Base-by-base conservation (phyloP, 2,797 vertebrate genomes). In the Lagocephalus sceleratus region DNA sequence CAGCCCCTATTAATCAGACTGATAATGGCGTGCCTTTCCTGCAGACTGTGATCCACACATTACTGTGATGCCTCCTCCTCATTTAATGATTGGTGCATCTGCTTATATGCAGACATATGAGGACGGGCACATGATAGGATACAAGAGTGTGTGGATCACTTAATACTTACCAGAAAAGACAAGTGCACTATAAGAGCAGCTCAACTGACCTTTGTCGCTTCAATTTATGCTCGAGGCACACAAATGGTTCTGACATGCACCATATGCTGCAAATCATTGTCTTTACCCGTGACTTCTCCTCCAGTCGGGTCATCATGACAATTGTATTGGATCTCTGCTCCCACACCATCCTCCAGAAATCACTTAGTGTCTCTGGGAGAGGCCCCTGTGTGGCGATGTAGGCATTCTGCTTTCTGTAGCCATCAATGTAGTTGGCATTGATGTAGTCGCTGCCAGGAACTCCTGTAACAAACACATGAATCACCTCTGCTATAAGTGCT, bases 321-420 rank as follows among this genome's bases (percentile, higher is more conserved):
- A 99, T 93, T 0, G 95, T 98, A 75, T 85, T 92, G 21, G 95
- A 94, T 52, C 96, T 91, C 80, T 99, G 97, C 48, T 99, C 97
- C 97, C 97, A 99, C 75, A 99, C 93, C 97, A 97, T 96, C 71
- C 97, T 92, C 97, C 97, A 99, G 91, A 99, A 99, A 74, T 99
- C 97, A 0, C 94, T 95, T 75, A 98, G 92, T 0, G 97, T 99
- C 90, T 99, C 97, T 0, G 96, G 95, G 80, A 99, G 91, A 0
- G 97, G 95, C 21, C 97, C 97, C 85, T 99, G 97, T 0, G 97
- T 99, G 54, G 95, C 97, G 0, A 99, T 99, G 90, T 99, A 99
- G 63, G 97, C 97, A 0, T 99, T 99, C 90, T 99, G 97, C 85
- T 98, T 98, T 71, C 96, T 93, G 87, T 99, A 99, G 57, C 97